phyloP scores from a whole-genome alignment of 2,888 invertebrate species.

The Pherbina coryleti region DNA sequence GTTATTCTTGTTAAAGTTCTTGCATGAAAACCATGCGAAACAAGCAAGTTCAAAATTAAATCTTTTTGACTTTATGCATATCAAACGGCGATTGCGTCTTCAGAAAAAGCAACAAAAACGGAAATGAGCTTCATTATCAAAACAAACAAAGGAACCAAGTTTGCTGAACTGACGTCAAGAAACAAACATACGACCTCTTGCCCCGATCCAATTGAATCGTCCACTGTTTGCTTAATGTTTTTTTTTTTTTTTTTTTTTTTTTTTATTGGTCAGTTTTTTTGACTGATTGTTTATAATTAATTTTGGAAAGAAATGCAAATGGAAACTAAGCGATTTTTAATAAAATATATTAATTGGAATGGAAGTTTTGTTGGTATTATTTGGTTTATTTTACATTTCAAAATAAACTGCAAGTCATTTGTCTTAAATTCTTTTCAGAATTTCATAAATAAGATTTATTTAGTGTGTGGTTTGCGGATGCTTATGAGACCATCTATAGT shows the following conservation, averaged over 20 bases:
- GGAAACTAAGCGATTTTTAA: neutral
- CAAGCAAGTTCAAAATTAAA: neutral
- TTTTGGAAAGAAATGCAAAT: constrained; percentile 46
- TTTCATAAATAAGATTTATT: neutral
- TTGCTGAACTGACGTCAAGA: neutral
- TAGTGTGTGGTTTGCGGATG: no score
- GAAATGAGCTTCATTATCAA: constrained; percentile 67
- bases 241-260: constrained; percentile 56
- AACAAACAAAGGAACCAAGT: constrained; percentile 50
- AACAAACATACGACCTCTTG: constrained; percentile 45
- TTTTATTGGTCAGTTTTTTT: constrained; percentile 57
- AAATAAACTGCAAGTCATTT: neutral
- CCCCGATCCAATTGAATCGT: neutral
- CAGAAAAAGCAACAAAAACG: constrained; percentile 53
- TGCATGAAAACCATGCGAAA: neutral
- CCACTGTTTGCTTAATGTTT: neutral
- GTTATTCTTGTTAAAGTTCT: neutral
- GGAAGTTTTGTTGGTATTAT: neutral
- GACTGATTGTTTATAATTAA: constrained; percentile 65
- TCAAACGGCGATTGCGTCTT: neutral
- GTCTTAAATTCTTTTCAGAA: neutral
- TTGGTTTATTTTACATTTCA: neutral
- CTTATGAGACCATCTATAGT: no score
- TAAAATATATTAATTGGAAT: neutral
- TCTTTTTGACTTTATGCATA: neutral